phyloP scores from a whole-genome alignment of 2,797 vertebrate species.

The Coracias cyanogaster region DNA sequence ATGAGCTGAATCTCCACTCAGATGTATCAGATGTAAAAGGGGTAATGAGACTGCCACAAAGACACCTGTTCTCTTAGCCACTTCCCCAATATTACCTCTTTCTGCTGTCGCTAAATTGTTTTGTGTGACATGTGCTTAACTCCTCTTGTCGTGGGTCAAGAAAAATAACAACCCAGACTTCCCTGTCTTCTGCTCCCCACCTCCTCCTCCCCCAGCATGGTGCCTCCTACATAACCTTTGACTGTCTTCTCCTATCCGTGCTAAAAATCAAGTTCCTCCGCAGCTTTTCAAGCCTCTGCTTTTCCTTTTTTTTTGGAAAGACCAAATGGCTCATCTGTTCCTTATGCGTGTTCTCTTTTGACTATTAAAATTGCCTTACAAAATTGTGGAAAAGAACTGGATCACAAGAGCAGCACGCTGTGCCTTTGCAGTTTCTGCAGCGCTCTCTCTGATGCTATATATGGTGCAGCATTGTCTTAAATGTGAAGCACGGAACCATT shows the following conservation, averaged over 20 bases:
- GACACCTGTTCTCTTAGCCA: neutral
- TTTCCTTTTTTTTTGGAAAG: neutral
- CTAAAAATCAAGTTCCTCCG: neutral
- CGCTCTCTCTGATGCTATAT: neutral
- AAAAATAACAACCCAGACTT: neutral
- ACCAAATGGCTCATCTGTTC: neutral
- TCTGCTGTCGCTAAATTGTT: neutral
- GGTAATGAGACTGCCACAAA: neutral
- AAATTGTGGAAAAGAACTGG: neutral
- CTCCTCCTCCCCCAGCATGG: neutral
- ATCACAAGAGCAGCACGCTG: neutral
- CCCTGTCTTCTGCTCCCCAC: neutral
- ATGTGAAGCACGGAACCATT: neutral
- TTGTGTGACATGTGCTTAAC: neutral
- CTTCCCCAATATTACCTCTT: neutral
- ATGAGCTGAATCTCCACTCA: neutral
- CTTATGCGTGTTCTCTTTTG: neutral
- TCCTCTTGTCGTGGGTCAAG: neutral
- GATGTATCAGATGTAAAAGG: neutral
- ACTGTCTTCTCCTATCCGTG: neutral
- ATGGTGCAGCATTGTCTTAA: neutral
- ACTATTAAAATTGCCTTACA: neutral
- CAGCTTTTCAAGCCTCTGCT: neutral
- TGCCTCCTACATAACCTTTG: neutral
- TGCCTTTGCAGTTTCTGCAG: neutral